Conservation (phyloP, 2,113 vertebrate species). For the Trichechus manatus region DNA sequence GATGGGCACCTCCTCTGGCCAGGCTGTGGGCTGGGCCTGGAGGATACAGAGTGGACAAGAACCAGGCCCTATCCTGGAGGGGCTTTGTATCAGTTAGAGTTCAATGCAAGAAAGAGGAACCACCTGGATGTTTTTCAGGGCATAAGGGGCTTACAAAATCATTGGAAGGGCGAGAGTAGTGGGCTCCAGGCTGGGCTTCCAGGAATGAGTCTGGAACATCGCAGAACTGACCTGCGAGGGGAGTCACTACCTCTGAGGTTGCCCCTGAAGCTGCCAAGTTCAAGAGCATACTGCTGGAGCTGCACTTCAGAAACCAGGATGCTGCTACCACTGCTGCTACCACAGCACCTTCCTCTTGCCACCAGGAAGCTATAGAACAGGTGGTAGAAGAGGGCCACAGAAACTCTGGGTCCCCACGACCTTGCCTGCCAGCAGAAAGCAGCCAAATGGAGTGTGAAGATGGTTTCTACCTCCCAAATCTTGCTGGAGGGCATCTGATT, state of each 20-base stretch:
- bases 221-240: not conserved
- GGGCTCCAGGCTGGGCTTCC: not conserved
- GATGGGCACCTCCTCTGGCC: not conserved
- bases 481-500: fast-evolving
- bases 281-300: fast-evolving
- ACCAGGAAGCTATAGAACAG: fast-evolving
- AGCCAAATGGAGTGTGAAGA: not conserved
- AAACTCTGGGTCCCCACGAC: not conserved
- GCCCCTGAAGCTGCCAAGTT: not conserved
- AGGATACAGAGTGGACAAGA: not conserved
- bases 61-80: not conserved
- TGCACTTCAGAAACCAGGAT: fast-evolving
- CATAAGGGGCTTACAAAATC: not conserved
- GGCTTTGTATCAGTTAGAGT: not conserved
- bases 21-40: not conserved
- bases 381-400: fast-evolving
- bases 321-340: fast-evolving
- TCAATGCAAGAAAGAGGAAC: not conserved
- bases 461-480: not conserved
- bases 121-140: not conserved
- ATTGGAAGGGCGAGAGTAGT: not conserved
- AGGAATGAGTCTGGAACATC: not conserved
- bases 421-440: not conserved
- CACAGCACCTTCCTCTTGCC: fast-evolving
- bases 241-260: not conserved